Percentiles rank a stretch among this genome's conserved stretches.
phyloP scores from a whole-genome alignment of 2,113 vertebrate genomes.

The Oryzias celebensis region DNA sequence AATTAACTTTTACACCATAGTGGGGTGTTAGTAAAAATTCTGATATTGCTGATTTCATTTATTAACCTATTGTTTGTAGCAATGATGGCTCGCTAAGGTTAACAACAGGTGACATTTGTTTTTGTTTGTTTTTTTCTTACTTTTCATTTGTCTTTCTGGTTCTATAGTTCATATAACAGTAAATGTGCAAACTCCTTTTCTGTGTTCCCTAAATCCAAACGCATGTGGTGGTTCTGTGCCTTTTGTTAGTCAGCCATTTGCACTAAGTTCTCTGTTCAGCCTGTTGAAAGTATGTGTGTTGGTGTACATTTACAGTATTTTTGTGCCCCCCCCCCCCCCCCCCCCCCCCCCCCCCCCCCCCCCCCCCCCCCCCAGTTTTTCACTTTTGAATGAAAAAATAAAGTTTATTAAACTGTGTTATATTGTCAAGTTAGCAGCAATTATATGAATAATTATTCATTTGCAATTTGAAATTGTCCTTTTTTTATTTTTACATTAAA shows the following conservation, averaged over 20 bases:
- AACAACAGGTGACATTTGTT: slow-evolving; percentile 5
- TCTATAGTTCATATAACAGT: slow-evolving; percentile 7
- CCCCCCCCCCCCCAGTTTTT: slow-evolving; percentile 25
- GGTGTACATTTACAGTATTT: slow-evolving; percentile 19
- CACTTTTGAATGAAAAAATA: slow-evolving; percentile 51
- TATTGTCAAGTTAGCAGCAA: not conserved
- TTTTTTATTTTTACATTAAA: no score
- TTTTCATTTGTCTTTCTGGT: slow-evolving; percentile 4
- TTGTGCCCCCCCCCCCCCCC: not conserved
- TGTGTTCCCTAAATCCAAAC: slow-evolving; percentile 46
- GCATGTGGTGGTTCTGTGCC: slow-evolving; percentile 72
- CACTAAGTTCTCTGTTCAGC: slow-evolving; percentile 57
- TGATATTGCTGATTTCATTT: slow-evolving; percentile 27
- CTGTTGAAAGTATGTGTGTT: slow-evolving; percentile 42
- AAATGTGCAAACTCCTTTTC: slow-evolving; percentile 25
- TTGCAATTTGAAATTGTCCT: not conserved
- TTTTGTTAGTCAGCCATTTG: slow-evolving; percentile 69
- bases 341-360: not conserved
- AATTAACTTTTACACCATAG: not conserved
- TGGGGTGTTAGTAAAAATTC: slow-evolving; percentile 3
- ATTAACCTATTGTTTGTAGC: slow-evolving; percentile 12
- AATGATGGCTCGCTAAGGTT: not conserved
- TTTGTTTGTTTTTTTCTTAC: slow-evolving; percentile 13
- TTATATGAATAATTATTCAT: not conserved
- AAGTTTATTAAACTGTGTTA: slow-evolving; percentile 27